Evolutionary conservation across 2,888 invertebrate genomes (phyloP).

Genomic region (Hypselothyrea guttata): DNA sequence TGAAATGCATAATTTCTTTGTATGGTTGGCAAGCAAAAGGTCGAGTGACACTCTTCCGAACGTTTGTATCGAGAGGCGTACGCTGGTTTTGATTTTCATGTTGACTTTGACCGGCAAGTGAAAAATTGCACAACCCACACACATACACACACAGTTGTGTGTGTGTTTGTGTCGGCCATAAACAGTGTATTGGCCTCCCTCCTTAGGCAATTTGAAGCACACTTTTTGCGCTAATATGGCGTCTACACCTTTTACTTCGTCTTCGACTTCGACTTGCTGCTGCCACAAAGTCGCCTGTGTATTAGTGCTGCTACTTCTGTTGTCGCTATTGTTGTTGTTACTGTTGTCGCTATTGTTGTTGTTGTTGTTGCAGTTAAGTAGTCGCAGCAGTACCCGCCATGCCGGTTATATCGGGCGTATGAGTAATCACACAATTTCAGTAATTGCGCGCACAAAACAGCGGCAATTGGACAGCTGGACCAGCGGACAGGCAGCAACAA

Average conservation of each 20-base stretch:
- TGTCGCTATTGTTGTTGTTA: constrained; percentile 5
- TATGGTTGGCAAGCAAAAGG: constrained; percentile 53
- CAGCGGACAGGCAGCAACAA: constrained; percentile 38
- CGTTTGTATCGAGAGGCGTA: constrained; percentile 34
- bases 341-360: constrained; percentile 21
- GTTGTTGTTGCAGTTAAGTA: constrained; percentile 48
- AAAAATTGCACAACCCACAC: constrained; percentile 55
- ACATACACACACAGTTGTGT: constrained; percentile 17
- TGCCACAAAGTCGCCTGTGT: no score
- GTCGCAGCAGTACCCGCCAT: constrained; percentile 45
- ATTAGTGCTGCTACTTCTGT: constrained; percentile 9
- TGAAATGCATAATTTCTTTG: constrained; percentile 66
- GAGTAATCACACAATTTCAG: constrained; percentile 75
- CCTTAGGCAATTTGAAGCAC: constrained; percentile 72
- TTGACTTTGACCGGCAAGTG: constrained; percentile 71
- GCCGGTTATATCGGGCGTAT: constrained; percentile 78
- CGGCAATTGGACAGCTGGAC: constrained; percentile 26
- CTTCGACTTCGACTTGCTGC: no score
- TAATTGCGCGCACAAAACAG: constrained; percentile 65
- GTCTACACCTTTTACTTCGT: constrained; percentile 71
- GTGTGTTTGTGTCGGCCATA: constrained; percentile 51
- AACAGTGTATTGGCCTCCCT: constrained; percentile 74
- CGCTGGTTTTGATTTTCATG: constrained; percentile 42
- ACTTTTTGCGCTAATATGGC: constrained; percentile 72
- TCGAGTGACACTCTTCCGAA: constrained; percentile 71